These are phyloP conservation scores for Muscicapa striata DNA, from an alignment of 2,797 vertebrate species.

Conservation along the genomic window DNA sequence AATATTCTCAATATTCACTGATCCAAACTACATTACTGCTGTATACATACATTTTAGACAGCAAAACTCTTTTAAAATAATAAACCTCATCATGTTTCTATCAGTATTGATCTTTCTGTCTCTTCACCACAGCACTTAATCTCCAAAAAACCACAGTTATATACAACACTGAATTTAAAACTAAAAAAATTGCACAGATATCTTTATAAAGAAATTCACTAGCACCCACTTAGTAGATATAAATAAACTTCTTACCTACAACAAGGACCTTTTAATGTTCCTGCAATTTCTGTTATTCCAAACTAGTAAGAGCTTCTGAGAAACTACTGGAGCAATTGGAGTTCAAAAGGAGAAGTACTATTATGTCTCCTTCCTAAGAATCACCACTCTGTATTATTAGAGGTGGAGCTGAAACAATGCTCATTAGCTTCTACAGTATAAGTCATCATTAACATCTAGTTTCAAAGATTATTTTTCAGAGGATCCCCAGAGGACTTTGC, in stretches of 20 bases:
- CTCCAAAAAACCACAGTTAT: neutral
- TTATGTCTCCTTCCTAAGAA: neutral
- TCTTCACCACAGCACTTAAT: neutral
- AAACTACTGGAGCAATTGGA: neutral
- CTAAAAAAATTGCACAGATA: neutral
- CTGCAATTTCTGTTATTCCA: neutral
- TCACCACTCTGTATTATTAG: neutral
- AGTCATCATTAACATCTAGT: neutral
- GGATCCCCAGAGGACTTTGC: neutral
- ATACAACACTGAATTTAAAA: neutral
- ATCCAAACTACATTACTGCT: neutral
- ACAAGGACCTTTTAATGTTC: neutral
- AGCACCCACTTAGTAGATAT: neutral
- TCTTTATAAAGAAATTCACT: neutral
- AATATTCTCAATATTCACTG: neutral
- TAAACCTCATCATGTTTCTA: neutral
- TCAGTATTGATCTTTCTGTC: neutral
- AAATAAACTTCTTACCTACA: conserved; percentile 35
- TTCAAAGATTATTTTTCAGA: neutral
- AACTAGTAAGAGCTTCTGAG: neutral
- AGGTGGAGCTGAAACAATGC: conserved; percentile 26
- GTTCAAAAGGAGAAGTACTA: neutral
- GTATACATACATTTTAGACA: neutral
- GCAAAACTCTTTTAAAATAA: neutral
- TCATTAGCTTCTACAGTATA: neutral